Evolutionary conservation across 2,113 vertebrate genomes (phyloP).

Genomic region (Heloderma charlesbogerti): DNA sequence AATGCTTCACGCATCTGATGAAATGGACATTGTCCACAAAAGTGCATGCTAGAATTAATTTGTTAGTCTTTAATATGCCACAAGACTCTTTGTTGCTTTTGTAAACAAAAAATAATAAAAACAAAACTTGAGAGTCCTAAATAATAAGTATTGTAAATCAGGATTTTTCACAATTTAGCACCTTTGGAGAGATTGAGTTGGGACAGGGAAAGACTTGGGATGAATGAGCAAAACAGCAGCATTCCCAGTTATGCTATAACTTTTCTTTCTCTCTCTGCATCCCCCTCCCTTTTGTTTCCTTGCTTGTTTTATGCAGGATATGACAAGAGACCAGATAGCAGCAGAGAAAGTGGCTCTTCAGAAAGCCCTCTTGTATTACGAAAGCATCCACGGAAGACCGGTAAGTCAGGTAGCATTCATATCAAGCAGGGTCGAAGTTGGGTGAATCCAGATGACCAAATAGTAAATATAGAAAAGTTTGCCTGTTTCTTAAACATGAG

Average conservation of each 20-base stretch:
- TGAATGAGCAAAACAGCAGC: background rate
- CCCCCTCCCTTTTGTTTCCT: constrained; percentile 17
- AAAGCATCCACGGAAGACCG: constrained; percentile 94
- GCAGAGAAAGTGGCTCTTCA: constrained; percentile 94
- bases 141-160: background rate
- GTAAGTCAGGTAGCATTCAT: constrained; percentile 75
- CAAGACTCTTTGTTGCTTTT: no score
- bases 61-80: no score
- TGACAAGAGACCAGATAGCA: constrained; percentile 95
- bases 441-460: background rate
- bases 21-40: no score
- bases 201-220: background rate
- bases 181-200: background rate
- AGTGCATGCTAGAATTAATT: no score
- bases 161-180: background rate
- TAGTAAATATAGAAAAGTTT: background rate
- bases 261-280: background rate
- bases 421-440: background rate
- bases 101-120: no score
- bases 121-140: no score
- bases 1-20: no score
- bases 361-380: constrained; percentile 93
- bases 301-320: constrained; percentile 83
- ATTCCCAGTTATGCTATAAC: no score
- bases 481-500: background rate